Conservation (phyloP, 2,113 vertebrate genomes). For the Centropus unirufus region DNA sequence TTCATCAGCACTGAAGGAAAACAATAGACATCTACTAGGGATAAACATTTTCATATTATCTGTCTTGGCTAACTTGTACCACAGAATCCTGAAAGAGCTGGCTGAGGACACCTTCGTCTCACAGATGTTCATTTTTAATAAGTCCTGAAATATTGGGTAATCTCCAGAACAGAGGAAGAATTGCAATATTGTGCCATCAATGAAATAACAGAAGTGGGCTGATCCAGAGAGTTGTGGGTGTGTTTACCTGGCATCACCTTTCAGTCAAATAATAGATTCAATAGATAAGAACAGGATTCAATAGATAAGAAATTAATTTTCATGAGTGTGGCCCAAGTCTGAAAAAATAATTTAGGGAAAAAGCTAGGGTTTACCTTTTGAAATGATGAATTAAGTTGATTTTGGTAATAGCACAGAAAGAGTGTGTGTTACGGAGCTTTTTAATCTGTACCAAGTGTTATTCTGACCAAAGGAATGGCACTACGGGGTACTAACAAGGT, state of each 20-base stretch:
- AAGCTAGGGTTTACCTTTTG: neutral
- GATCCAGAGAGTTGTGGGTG: neutral
- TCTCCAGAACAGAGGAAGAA: neutral
- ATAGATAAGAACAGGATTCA: neutral
- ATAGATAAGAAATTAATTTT: neutral
- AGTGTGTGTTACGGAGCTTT: neutral
- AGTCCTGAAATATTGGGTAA: neutral
- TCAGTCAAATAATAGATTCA: neutral
- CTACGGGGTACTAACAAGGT: neutral
- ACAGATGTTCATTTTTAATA: slow-evolving; percentile 36
- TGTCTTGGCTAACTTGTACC: slow-evolving; percentile 1
- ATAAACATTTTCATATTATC: slow-evolving; percentile 7
- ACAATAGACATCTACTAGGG: neutral
- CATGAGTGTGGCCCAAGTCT: neutral
- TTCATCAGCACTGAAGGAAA: neutral
- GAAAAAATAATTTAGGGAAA: neutral
- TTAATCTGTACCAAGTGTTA: neutral
- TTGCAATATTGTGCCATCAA: neutral
- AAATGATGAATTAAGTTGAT: neutral
- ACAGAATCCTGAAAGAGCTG: neutral
- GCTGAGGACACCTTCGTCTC: slow-evolving; percentile 23
- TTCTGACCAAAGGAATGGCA: neutral
- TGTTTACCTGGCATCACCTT: neutral
- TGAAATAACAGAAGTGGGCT: neutral
- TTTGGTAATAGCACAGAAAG: neutral